These are phyloP conservation scores for Abrostola triplasia DNA, from an alignment of 2,888 invertebrate genomes.

Conservation along the genomic window DNA sequence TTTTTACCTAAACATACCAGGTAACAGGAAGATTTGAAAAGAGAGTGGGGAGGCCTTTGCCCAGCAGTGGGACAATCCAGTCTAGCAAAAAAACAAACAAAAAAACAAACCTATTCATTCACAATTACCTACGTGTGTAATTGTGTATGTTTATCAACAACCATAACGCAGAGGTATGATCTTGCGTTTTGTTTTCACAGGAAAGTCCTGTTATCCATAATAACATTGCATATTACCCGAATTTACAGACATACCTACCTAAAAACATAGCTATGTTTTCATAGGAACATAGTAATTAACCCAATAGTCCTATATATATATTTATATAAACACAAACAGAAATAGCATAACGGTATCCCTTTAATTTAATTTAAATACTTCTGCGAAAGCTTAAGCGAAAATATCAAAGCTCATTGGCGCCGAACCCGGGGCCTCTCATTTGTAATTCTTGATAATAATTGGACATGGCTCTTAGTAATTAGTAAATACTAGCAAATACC, in stretches of 20 bases:
- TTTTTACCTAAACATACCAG: too few relatives aligned
- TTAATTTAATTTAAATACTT: conserved; percentile 34
- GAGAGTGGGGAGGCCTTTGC: too few relatives aligned
- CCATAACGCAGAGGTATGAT: too few relatives aligned
- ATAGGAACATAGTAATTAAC: conserved; percentile 28
- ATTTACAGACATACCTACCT: background rate
- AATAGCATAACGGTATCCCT: conserved; percentile 10
- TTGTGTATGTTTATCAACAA: too few relatives aligned
- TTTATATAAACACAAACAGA: conserved; percentile 17
- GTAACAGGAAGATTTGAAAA: too few relatives aligned
- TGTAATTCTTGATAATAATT: background rate
- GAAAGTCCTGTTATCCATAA: too few relatives aligned
- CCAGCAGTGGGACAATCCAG: too few relatives aligned
- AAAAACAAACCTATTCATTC: too few relatives aligned
- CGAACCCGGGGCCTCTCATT: conserved; percentile 28
- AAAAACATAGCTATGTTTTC: conserved; percentile 6
- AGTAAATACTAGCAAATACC: background rate
- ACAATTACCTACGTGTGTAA: too few relatives aligned
- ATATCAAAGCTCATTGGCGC: conserved; percentile 25
- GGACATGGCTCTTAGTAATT: background rate
- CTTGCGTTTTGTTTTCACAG: too few relatives aligned
- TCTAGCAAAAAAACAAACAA: too few relatives aligned
- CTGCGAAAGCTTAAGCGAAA: conserved; percentile 6
- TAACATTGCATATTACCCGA: background rate
- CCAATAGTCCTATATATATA: conserved; percentile 19